Percentiles rank a stretch among this genome's conserved stretches.
Conservation (phyloP, 2,113 vertebrate species). For the Sterrhoptilus dennistouni region DNA sequence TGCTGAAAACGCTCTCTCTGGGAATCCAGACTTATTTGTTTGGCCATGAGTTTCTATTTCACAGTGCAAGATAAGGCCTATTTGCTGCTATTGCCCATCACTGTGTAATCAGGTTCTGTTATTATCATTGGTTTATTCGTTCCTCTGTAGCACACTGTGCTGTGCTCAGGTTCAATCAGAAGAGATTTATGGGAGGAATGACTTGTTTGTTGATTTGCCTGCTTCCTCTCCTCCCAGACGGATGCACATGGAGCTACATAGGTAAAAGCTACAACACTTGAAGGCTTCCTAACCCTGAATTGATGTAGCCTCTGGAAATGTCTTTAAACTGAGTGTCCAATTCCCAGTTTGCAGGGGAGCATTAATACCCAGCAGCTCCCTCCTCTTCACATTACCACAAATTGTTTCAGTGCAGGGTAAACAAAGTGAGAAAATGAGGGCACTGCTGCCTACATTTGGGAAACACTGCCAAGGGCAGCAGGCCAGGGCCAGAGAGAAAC, state of each 20-base stretch:
- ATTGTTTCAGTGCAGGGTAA: background rate
- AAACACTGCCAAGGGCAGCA: background rate
- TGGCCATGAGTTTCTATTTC: conserved; percentile 51
- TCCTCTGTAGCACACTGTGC: conserved; percentile 4
- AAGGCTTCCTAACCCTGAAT: background rate
- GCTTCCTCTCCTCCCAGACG: background rate
- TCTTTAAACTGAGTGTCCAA: background rate
- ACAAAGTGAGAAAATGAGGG: background rate
- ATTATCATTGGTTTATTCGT: conserved; percentile 46
- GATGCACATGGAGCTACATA: background rate
- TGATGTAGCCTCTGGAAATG: background rate
- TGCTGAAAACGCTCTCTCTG: conserved; percentile 21
- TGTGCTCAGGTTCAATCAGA: conserved; percentile 25
- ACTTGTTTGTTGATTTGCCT: conserved; percentile 19
- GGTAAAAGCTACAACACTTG: background rate
- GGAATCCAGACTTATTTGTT: conserved; percentile 47
- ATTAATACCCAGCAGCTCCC: background rate
- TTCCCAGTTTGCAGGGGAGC: background rate
- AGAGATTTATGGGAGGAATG: conserved; percentile 3
- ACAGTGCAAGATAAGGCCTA: conserved; percentile 42
- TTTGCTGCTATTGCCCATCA: conserved; percentile 63
- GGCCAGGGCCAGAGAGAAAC: background rate
- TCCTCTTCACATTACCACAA: background rate
- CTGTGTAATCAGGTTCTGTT: conserved; percentile 60
- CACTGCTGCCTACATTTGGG: background rate